A percentile compares a stretch with the other conserved stretches of the same genome.
Conservation (phyloP, 2,888 invertebrate genomes). For the Nephrocerus scutellatus region DNA sequence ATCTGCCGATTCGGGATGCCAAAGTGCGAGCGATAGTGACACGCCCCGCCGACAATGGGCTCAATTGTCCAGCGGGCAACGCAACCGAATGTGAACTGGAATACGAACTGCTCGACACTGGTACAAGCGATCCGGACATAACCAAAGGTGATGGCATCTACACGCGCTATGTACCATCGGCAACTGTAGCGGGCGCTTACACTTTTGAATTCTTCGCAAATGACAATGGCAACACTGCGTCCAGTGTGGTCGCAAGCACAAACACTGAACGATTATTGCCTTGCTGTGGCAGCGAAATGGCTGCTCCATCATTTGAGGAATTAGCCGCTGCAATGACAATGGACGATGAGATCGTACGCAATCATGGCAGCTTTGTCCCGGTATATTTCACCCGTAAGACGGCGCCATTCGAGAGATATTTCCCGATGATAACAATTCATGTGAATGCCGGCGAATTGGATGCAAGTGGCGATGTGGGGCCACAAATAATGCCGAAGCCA, state of each 20-base stretch:
- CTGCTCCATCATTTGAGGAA: too few species aligned
- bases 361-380: slow-evolving; percentile 52
- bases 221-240: slow-evolving; percentile 53
- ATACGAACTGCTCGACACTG: slow-evolving; percentile 53
- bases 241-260: too few species aligned
- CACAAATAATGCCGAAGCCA: too few species aligned
- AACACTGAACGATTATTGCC: too few species aligned
- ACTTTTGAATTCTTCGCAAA: slow-evolving; percentile 50
- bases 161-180: slow-evolving; percentile 55
- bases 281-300: too few species aligned
- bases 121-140: slow-evolving; percentile 59
- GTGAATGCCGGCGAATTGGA: slow-evolving; percentile 44
- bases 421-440: slow-evolving; percentile 49
- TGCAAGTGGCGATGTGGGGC: slow-evolving; percentile 7
- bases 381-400: slow-evolving; percentile 47
- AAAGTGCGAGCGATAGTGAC: slow-evolving; percentile 52
- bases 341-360: slow-evolving; percentile 29
- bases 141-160: slow-evolving; percentile 60
- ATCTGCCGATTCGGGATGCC: slow-evolving; percentile 53
- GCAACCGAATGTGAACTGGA: slow-evolving; percentile 37
- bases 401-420: slow-evolving; percentile 50
- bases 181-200: slow-evolving; percentile 48
- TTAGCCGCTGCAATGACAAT: too few species aligned
- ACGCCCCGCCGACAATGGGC: slow-evolving; percentile 28
- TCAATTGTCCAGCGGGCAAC: slow-evolving; percentile 19